Evolutionary conservation across 2,113 vertebrate species (phyloP).

Genomic region (Daubentonia madagascariensis): DNA sequence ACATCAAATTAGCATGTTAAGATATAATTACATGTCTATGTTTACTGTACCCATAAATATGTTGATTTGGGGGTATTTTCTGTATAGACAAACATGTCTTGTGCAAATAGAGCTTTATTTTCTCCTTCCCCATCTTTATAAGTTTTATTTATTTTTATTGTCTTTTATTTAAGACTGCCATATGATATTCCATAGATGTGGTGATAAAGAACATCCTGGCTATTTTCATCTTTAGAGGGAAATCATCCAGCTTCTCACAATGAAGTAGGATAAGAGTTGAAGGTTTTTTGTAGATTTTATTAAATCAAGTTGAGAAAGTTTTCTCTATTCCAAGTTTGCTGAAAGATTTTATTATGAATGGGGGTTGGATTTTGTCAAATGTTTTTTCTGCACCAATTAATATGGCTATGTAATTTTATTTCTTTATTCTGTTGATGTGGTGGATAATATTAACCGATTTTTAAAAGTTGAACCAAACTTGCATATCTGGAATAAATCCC

Average conservation of each 20-base stretch:
- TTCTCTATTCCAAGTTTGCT: neutral
- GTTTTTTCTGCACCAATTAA: neutral
- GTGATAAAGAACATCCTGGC: fast-evolving
- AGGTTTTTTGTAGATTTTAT: neutral
- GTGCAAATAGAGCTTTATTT: neutral
- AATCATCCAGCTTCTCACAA: neutral
- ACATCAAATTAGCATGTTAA: neutral
- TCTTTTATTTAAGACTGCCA: neutral
- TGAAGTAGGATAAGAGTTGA: neutral
- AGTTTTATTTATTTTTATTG: neutral
- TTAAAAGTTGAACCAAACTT: neutral
- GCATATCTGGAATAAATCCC: neutral
- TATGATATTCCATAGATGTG: no score
- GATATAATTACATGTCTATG: neutral
- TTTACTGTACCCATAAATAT: neutral
- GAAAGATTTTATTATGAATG: neutral
- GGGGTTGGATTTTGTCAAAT: neutral
- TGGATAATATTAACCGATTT: neutral
- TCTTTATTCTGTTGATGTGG: neutral
- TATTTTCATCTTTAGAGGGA: neutral
- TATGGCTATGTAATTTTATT: neutral
- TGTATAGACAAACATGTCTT: neutral
- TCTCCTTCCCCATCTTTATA: neutral
- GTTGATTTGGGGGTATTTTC: neutral
- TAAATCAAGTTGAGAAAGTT: neutral